Evolutionary conservation across 2,797 vertebrate genomes (phyloP).

Genomic region (Poeciliopsis infans): DNA sequence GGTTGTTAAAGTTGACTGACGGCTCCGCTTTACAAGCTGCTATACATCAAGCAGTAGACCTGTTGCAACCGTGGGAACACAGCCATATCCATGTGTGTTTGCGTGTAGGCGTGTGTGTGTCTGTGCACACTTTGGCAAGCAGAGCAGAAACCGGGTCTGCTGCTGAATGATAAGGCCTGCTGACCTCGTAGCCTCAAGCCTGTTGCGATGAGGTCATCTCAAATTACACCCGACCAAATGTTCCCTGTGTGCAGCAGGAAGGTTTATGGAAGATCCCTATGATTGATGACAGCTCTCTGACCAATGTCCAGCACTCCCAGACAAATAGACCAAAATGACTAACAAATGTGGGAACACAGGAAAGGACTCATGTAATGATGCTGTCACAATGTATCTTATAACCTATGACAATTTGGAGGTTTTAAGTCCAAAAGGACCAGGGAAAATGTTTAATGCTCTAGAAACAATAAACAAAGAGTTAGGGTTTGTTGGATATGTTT

Average conservation of each 20-base stretch:
- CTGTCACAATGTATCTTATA: not conserved
- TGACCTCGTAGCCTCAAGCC: constrained; percentile 63
- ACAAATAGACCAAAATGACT: constrained; percentile 28
- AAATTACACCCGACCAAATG: constrained; percentile 68
- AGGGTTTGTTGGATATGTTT: not conserved
- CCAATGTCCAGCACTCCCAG: constrained; percentile 33
- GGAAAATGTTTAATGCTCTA: not conserved
- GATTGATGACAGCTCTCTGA: constrained; percentile 51
- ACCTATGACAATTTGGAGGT: not conserved
- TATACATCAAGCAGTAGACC: constrained; percentile 64
- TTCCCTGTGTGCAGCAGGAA: constrained; percentile 57
- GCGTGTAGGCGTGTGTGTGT: constrained; percentile 11
- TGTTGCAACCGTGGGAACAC: constrained; percentile 68
- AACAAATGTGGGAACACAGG: constrained; percentile 5
- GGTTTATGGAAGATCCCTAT: constrained; percentile 42
- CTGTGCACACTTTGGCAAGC: constrained; percentile 9
- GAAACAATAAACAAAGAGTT: not conserved
- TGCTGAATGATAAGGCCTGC: constrained; percentile 67
- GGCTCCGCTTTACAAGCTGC: constrained; percentile 69
- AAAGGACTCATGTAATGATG: not conserved
- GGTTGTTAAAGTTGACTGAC: constrained; percentile 68
- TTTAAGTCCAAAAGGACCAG: not conserved
- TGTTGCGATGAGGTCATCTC: constrained; percentile 63
- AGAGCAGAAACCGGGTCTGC: constrained; percentile 53
- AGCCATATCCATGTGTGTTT: constrained; percentile 23